Percentiles rank a stretch among this genome's conserved stretches.
These are phyloP conservation scores for Lingula anatina DNA, from an alignment of 2,888 invertebrate species.

Conservation along the genomic window DNA sequence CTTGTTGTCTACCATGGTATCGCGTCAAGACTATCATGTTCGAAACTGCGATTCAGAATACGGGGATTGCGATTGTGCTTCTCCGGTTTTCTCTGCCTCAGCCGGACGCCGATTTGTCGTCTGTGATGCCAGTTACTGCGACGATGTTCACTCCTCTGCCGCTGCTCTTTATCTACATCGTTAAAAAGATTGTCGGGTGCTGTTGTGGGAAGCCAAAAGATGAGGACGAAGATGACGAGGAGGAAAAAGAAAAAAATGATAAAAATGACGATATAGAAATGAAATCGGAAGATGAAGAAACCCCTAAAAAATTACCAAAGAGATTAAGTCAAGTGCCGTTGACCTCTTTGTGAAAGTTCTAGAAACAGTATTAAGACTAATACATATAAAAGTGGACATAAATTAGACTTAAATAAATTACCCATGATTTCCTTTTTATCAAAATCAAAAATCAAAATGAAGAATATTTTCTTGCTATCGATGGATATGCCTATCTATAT, in stretches of 20 bases:
- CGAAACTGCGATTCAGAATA: slow-evolving; percentile 4
- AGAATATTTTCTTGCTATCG: no score
- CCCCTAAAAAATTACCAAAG: no score
- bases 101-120: slow-evolving; percentile 2
- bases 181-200: no score
- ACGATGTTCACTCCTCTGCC: not conserved
- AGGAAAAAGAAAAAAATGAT: not conserved
- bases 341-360: no score
- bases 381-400: no score
- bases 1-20: not conserved
- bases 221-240: not conserved
- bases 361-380: no score
- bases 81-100: slow-evolving; percentile 2
- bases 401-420: no score
- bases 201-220: not conserved
- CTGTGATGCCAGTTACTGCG: not conserved
- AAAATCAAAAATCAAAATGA: no score
- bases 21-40: not conserved
- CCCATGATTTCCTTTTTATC: no score
- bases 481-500: no score
- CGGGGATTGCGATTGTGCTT: not conserved
- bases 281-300: not conserved
- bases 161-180: no score
- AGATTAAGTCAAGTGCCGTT: no score
- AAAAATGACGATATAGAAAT: not conserved